Percentiles rank a stretch among this genome's conserved stretches.
phyloP scores from a whole-genome alignment of 2,113 vertebrate genomes.

The Heteronetta atricapilla region DNA sequence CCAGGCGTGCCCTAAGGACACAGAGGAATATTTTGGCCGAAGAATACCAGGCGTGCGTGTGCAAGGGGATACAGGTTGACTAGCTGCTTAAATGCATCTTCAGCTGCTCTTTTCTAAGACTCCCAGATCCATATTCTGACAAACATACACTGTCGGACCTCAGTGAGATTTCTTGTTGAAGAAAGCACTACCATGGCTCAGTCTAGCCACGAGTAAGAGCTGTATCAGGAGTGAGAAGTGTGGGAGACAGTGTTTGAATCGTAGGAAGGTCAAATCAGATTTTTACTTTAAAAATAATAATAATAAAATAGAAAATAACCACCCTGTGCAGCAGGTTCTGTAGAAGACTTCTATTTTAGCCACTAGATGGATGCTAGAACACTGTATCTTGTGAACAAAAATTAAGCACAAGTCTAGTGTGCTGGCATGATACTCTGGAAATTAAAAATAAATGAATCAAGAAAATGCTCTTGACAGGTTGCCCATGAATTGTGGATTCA shows the following conservation, averaged over 20 bases:
- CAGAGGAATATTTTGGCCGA: neutral
- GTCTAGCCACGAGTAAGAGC: neutral
- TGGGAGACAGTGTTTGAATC: neutral
- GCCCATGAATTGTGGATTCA: neutral
- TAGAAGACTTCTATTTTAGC: neutral
- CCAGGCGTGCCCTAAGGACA: neutral
- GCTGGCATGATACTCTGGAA: neutral
- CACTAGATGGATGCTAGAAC: neutral
- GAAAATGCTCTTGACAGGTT: neutral
- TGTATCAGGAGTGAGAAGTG: neutral
- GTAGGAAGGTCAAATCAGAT: neutral
- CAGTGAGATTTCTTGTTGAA: neutral
- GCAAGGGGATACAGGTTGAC: neutral
- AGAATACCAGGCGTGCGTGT: fast-evolving
- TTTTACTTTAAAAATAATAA: neutral
- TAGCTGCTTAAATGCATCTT: neutral
- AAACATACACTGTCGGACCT: neutral
- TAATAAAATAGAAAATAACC: neutral
- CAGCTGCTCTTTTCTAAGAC: neutral
- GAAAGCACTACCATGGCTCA: fast-evolving
- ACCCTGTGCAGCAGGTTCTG: neutral
- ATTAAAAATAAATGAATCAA: neutral
- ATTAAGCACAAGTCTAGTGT: neutral
- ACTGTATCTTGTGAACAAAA: neutral
- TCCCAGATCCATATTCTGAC: neutral